Base-by-base conservation (phyloP, 2,888 invertebrate species). In the Chrysina gloriosa region DNA sequence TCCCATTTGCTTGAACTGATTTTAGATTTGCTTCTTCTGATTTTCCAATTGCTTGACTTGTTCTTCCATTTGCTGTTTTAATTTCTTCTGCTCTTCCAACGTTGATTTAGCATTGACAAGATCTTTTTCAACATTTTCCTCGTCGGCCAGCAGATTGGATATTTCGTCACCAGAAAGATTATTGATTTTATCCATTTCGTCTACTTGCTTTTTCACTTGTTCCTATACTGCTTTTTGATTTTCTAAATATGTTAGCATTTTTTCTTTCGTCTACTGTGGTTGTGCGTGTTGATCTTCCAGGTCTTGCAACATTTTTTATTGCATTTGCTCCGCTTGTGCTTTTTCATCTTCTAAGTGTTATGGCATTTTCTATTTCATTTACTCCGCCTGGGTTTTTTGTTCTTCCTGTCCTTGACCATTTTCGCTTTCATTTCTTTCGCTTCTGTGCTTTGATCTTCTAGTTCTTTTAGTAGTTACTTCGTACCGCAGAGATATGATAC, bases 121-220 rank as follows among this genome's bases (percentile, higher is more conserved):
- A n/a, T 66, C 58, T 34, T 54, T 42, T 66, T 14, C 16, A n/a
- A 34, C 3, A 23, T 34, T 23, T 2, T 47, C 47, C 14, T 36
- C 27, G 21, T 21, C 65, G 7, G 34, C 21, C 7, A 27, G 21
- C 14, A 36, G 19, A 6, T 52, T 52, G 2, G 19, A 7, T 16
- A 9, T 9, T 19, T 52, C 52, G 2, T 31, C 19, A 11, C 31
- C 31, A 5, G 31, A 52, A 4, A 23, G 3, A 9, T 16, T 31
- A 4, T 7, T 31, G 11, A 7, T 25, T 36, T 61, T 61, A 36
- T 66, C 63, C n/a, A 67, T 31, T 39, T 69, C 69, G 4, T 70
- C 66, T 36, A 56, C 1, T 23, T 34, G 58, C 52, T 50, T 58
- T n/a, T 29, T 65, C 14, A 31, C 14, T n/a, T 63, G 36, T 4